Evolutionary conservation across 2,113 vertebrate species (phyloP).

Genomic region (Pyrgilauda ruficollis): DNA sequence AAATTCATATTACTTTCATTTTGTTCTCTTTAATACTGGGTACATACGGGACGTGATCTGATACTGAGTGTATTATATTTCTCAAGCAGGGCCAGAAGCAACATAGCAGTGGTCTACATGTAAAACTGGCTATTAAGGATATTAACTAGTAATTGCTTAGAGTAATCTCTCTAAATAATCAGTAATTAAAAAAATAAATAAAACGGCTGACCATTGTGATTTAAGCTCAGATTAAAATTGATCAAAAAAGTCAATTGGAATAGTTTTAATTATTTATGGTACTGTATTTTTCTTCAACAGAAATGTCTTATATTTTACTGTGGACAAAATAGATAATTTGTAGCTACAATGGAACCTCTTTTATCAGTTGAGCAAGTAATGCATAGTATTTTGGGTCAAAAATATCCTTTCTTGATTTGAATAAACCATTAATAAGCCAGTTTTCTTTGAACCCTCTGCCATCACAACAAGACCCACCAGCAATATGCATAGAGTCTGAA

Average conservation of each 20-base stretch:
- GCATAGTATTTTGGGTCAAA: not conserved
- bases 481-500: not conserved
- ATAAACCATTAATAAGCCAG: not conserved
- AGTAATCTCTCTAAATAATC: slow-evolving; percentile 72
- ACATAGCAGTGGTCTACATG: slow-evolving; percentile 53
- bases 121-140: slow-evolving; percentile 66
- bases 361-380: not conserved
- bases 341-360: not conserved
- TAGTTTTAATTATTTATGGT: slow-evolving; percentile 62
- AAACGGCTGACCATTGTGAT: slow-evolving; percentile 55
- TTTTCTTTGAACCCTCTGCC: not conserved
- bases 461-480: not conserved
- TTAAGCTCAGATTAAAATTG: slow-evolving; percentile 63
- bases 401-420: not conserved
- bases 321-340: slow-evolving; percentile 36
- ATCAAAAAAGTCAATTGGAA: slow-evolving; percentile 59
- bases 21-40: slow-evolving; percentile 63
- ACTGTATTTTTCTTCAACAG: not conserved
- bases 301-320: slow-evolving; percentile 23
- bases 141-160: slow-evolving; percentile 55
- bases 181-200: slow-evolving; percentile 70
- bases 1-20: slow-evolving; percentile 68
- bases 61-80: slow-evolving; percentile 60
- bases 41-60: slow-evolving; percentile 46
- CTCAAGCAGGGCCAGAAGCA: slow-evolving; percentile 41